Evolutionary conservation across 1,140 invertebrate species (phyloP).

Genomic region (Drosophila virilis): DNA sequence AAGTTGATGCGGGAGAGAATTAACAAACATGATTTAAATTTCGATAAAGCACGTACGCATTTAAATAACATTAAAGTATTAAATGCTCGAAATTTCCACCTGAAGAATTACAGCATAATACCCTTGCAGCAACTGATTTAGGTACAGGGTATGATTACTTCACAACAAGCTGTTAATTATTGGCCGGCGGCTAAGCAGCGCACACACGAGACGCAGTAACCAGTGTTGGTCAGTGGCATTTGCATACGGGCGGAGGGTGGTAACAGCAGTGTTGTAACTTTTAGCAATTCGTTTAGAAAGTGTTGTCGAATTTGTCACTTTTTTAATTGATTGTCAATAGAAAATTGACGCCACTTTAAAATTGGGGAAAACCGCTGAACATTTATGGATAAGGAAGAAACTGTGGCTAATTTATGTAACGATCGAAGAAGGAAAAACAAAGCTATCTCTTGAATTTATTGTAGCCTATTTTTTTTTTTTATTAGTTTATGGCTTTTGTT

Average conservation of each 20-base stretch:
- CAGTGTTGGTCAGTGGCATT: conserved; percentile 15
- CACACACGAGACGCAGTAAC: neutral
- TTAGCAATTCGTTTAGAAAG: conserved; percentile 1
- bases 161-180: conserved; percentile 21
- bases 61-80: no score
- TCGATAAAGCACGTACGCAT: no score
- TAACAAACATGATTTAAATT: no score
- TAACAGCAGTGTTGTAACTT: neutral
- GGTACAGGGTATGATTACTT: neutral
- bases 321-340: conserved; percentile 25
- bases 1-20: no score
- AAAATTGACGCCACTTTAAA: neutral
- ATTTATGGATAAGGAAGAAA: conserved; percentile 41
- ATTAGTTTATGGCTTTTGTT: neutral
- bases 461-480: neutral
- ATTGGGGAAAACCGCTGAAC: conserved; percentile 20
- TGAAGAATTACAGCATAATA: no score
- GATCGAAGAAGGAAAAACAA: neutral
- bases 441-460: no score
- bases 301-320: neutral
- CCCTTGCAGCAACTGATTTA: neutral
- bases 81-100: no score
- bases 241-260: neutral
- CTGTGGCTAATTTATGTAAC: conserved; percentile 10
- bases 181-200: neutral